Percentiles rank a stretch among this genome's conserved stretches.
Evolutionary conservation across 2,113 vertebrate genomes (phyloP).

Genomic region (Sinocyclocheilus grahami): DNA sequence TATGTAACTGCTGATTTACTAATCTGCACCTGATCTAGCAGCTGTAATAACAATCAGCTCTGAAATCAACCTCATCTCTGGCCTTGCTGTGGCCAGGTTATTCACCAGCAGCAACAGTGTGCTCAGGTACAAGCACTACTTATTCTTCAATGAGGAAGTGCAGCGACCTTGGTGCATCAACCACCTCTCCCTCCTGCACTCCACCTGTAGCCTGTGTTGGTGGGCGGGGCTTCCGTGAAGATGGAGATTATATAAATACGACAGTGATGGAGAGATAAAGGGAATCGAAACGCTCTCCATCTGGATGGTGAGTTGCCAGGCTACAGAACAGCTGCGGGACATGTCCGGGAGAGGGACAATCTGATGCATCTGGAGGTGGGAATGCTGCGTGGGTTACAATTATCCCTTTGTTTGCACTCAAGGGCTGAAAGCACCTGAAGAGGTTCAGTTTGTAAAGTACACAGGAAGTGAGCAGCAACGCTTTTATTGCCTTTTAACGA

Average conservation of each 20-base stretch:
- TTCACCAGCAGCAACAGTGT: constrained; percentile 1
- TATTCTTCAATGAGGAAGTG: not conserved
- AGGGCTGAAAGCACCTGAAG: not conserved
- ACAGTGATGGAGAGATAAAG: constrained; percentile 6
- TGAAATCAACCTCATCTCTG: constrained; percentile 7
- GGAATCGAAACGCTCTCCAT: not conserved
- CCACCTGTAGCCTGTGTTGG: not conserved
- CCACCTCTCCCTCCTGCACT: not conserved
- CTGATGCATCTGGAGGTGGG: not conserved
- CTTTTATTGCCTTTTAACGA: constrained; percentile 9
- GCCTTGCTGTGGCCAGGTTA: not conserved
- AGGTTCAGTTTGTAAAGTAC: constrained; percentile 18
- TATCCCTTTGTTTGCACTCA: constrained; percentile 5
- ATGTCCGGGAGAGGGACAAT: not conserved
- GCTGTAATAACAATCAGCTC: not conserved
- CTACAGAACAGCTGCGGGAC: not conserved
- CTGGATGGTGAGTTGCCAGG: constrained; percentile 10
- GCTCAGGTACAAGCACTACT: not conserved
- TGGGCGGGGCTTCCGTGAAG: not conserved
- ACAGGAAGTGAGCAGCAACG: not conserved
- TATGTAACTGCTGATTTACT: not conserved
- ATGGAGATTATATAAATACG: constrained; percentile 5
- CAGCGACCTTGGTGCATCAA: too few relatives aligned
- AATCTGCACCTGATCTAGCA: not conserved
- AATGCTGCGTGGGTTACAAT: not conserved